Percentiles rank a stretch among this genome's conserved stretches.
phyloP scores from a whole-genome alignment of 2,797 vertebrate species.

The Otus scops region DNA sequence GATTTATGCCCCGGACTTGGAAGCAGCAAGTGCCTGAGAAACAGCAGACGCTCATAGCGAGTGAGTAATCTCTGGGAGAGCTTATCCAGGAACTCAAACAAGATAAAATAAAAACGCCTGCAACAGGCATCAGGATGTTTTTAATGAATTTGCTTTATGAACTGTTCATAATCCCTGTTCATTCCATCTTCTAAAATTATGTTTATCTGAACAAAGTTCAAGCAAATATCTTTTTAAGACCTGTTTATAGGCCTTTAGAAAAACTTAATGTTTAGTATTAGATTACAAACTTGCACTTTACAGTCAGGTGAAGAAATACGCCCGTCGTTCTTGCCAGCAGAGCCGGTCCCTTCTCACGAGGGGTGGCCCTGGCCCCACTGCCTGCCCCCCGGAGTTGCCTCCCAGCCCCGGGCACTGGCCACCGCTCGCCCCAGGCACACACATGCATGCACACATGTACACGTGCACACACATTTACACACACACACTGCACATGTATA shows the following conservation, averaged over 20 bases:
- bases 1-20: neutral
- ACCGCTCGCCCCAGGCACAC: neutral
- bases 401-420: neutral
- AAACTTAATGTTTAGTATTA: neutral
- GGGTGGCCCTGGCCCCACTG: no score
- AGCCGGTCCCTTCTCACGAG: no score
- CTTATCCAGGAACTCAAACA: neutral
- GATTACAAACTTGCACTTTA: neutral
- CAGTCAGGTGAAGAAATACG: neutral
- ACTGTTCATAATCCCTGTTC: neutral
- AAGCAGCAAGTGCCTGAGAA: neutral
- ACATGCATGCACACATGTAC: no score
- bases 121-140: neutral
- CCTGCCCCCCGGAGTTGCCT: rapidly evolving
- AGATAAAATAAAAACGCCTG: neutral
- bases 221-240: neutral
- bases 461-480: no score
- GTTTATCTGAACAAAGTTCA: neutral
- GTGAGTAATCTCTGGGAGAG: neutral
- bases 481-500: no score
- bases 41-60: neutral
- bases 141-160: neutral
- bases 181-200: neutral
- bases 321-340: rapidly evolving
- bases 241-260: neutral